Percentiles rank a stretch among this genome's conserved stretches.
Evolutionary conservation across 2,888 invertebrate genomes (phyloP).

Genomic region (Synergus laeviventris): DNA sequence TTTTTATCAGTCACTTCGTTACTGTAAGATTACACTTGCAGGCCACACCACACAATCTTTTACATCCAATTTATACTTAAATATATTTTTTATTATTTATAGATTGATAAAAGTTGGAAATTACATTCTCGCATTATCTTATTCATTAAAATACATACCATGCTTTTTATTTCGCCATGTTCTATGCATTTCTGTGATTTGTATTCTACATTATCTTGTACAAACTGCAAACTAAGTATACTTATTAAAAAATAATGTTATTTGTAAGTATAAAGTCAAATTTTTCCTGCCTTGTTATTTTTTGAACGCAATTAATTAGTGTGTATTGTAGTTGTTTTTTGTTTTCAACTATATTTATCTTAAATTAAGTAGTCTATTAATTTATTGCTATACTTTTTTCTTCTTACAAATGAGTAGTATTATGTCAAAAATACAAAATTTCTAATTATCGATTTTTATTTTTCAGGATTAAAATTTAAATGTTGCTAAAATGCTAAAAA

Average conservation of each 20-base stretch:
- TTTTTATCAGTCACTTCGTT: neutral
- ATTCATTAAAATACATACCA: neutral
- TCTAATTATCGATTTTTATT: neutral
- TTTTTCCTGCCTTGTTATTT: neutral
- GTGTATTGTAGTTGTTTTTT: neutral
- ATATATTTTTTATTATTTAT: neutral
- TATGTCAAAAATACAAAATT: neutral
- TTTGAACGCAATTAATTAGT: neutral
- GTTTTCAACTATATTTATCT: neutral
- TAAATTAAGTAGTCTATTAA: neutral
- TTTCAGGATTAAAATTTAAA: neutral
- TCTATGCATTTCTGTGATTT: neutral
- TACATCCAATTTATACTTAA: neutral
- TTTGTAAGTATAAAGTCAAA: neutral
- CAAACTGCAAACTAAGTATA: neutral
- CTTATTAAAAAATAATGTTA: neutral
- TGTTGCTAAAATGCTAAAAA: neutral
- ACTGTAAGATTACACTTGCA: neutral
- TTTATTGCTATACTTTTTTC: neutral
- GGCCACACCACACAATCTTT: neutral
- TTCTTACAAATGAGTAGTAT: too few relatives aligned
- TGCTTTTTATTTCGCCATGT: neutral
- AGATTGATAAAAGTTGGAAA: neutral
- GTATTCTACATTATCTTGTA: neutral
- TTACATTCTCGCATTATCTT: neutral